These are phyloP conservation scores for Eleutherodactylus coqui DNA, from an alignment of 2,797 vertebrate species.

Conservation along the genomic window DNA sequence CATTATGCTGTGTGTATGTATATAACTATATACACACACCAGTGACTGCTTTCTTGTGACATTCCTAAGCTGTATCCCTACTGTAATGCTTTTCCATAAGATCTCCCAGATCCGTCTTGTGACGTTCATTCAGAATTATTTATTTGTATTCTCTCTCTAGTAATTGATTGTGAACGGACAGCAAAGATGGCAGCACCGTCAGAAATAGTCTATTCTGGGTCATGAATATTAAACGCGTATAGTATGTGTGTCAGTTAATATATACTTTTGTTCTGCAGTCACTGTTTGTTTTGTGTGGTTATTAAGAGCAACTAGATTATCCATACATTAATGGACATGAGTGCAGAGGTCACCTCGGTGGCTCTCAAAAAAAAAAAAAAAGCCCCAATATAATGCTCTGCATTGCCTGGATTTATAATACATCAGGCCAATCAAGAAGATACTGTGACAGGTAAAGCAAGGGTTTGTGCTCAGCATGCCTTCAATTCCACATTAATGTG, in stretches of 20 bases:
- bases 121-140: background rate
- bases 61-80: background rate
- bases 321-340: no score
- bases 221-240: background rate
- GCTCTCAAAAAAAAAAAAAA: background rate
- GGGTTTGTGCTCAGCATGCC: no score
- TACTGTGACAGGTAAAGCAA: no score
- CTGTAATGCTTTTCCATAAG: background rate
- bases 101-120: background rate
- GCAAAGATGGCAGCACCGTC: no score
- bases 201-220: background rate
- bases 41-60: background rate
- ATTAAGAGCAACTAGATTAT: background rate
- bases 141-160: background rate
- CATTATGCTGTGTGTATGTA: no score
- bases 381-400: no score
- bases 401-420: no score
- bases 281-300: background rate
- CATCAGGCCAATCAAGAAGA: no score
- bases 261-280: background rate
- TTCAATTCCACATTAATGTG: no score
- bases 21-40: no score
- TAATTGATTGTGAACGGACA: background rate
- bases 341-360: background rate
- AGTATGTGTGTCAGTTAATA: no score